Evolutionary conservation across 2,888 invertebrate genomes (phyloP).

Genomic region (Eumerus sabulonum): DNA sequence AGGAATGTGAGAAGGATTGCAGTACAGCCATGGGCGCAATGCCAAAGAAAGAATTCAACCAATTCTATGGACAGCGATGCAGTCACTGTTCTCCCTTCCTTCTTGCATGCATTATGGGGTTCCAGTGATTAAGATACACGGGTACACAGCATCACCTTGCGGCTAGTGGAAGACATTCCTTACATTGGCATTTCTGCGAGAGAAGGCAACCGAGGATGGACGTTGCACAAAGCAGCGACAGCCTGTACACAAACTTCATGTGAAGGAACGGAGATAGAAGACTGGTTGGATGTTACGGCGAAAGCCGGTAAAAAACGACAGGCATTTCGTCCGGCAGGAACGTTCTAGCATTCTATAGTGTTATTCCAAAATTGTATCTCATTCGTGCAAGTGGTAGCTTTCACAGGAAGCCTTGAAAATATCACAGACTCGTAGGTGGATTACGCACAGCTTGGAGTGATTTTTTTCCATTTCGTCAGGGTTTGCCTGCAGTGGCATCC

Average conservation of each 20-base stretch:
- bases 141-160: slow-evolving; percentile 45
- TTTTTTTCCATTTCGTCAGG: slow-evolving; percentile 13
- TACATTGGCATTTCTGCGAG: slow-evolving; percentile 17
- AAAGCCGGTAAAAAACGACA: background rate
- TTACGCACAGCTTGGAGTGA: slow-evolving; percentile 6
- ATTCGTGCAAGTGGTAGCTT: too few relatives aligned
- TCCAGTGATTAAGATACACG: slow-evolving; percentile 49
- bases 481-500: background rate
- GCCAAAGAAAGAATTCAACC: slow-evolving; percentile 50
- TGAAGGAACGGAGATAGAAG: background rate
- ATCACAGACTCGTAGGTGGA: slow-evolving; percentile 16
- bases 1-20: slow-evolving; percentile 45
- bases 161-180: slow-evolving; percentile 36
- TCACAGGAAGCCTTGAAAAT: too few relatives aligned
- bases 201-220: background rate
- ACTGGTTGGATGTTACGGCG: slow-evolving; percentile 4
- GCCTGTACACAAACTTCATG: too few relatives aligned
- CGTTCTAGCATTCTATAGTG: slow-evolving; percentile 31
- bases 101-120: slow-evolving; percentile 13
- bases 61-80: slow-evolving; percentile 33
- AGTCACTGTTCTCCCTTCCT: slow-evolving; percentile 5
- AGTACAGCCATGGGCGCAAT: slow-evolving; percentile 28
- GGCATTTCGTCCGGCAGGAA: slow-evolving; percentile 27
- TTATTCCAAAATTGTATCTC: slow-evolving; percentile 19
- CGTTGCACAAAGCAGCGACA: slow-evolving; percentile 13